phyloP scores from a whole-genome alignment of 2,888 invertebrate genomes.

The Lasiommata megera region DNA sequence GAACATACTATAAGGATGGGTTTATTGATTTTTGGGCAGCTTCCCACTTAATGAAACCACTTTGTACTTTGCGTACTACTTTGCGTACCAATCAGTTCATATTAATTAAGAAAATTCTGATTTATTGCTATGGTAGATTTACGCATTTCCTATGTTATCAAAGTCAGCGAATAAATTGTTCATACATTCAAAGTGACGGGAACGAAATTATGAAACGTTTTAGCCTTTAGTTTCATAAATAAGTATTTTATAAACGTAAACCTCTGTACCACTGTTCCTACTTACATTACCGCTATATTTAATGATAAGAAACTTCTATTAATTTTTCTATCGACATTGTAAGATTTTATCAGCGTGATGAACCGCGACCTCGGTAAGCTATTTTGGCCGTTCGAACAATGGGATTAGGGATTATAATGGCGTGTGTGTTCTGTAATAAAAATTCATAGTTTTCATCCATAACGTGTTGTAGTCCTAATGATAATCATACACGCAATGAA shows the following conservation, averaged over 20 bases:
- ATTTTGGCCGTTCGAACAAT: conserved; percentile 1
- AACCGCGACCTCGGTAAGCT: neutral
- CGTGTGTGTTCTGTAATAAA: conserved; percentile 18
- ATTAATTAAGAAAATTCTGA: no score
- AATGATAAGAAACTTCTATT: conserved; percentile 16
- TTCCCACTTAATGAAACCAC: no score
- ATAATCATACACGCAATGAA: conserved; percentile 34
- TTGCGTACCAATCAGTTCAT: no score
- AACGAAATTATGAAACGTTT: no score
- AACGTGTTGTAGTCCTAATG: conserved; percentile 31
- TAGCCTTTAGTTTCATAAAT: no score
- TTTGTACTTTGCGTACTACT: no score
- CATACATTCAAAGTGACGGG: no score
- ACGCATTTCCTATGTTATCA: no score
- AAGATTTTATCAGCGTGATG: conserved; percentile 24
- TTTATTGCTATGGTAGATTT: no score
- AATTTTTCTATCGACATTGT: conserved; percentile 27
- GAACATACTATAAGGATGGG: no score
- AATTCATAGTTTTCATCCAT: conserved; percentile 30
- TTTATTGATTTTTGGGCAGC: no score
- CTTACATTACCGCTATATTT: conserved; percentile 12
- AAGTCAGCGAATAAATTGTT: no score
- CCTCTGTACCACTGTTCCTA: neutral
- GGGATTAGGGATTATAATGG: conserved; percentile 7
- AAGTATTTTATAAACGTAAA: neutral